A percentile compares a stretch with the other conserved stretches of the same genome.
phyloP scores from a whole-genome alignment of 2,797 vertebrate species.

The Neosalanx taihuensis region DNA sequence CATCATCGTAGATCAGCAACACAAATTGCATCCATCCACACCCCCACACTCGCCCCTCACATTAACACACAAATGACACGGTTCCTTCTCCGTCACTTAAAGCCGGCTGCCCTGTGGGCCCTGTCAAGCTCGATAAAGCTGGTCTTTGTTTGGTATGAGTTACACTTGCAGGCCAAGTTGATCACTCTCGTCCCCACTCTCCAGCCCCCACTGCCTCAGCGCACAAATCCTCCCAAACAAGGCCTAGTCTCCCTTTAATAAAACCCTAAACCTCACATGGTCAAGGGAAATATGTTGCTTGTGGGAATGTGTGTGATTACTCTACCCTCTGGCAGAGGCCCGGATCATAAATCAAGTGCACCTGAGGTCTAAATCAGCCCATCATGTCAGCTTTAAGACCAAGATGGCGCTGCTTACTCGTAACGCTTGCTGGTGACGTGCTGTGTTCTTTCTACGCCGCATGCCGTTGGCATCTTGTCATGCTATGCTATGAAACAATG shows the following conservation, averaged over 20 bases:
- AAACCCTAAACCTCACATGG: constrained; percentile 37
- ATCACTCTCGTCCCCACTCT: constrained; percentile 24
- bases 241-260: constrained; percentile 15
- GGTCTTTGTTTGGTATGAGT: constrained; percentile 27
- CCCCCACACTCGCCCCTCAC: constrained; percentile 22
- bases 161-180: constrained; percentile 29
- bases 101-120: constrained; percentile 31
- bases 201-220: constrained; percentile 24
- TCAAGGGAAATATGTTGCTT: constrained; percentile 41
- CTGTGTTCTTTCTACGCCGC: too few relatives aligned
- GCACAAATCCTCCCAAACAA: constrained; percentile 36
- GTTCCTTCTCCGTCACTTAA: constrained; percentile 16
- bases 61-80: constrained; percentile 48
- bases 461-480: neutral
- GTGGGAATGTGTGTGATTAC: constrained; percentile 33
- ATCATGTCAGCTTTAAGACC: neutral
- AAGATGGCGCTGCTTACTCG: too few relatives aligned
- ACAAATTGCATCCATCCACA: constrained; percentile 31
- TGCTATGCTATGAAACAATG: neutral
- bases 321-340: constrained; percentile 18
- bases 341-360: constrained; percentile 29
- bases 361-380: constrained; percentile 16
- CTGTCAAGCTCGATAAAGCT: constrained; percentile 40
- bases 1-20: constrained; percentile 34
- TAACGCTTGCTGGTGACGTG: neutral